Conservation (phyloP, 2,113 vertebrate species). For the Pachyramphus minor region DNA sequence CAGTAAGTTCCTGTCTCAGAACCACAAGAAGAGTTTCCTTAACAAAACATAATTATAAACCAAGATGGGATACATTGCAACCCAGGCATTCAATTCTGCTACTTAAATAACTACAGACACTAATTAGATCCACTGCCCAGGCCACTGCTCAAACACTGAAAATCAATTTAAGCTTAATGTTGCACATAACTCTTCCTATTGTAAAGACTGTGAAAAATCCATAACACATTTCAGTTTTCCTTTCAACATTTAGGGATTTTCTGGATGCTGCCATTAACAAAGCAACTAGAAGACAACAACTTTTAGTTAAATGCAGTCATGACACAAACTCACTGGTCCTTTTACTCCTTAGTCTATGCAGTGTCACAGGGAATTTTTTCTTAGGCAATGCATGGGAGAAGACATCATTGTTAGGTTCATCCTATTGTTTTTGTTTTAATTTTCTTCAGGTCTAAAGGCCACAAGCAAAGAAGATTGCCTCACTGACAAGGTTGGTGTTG, state of each 20-base stretch:
- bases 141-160: background rate
- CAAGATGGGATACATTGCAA: background rate
- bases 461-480: background rate
- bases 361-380: background rate
- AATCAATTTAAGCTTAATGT: constrained; percentile 46
- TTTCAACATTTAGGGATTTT: background rate
- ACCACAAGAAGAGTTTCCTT: background rate
- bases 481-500: background rate
- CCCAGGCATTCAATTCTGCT: background rate
- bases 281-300: background rate
- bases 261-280: background rate
- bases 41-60: background rate
- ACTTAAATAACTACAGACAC: constrained; percentile 5
- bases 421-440: background rate
- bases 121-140: background rate
- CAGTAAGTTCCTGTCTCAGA: background rate
- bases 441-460: background rate
- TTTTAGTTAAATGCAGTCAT: background rate
- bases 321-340: background rate
- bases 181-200: constrained; percentile 13
- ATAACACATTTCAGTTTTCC: background rate
- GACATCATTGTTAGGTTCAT: background rate
- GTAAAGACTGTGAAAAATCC: constrained; percentile 14
- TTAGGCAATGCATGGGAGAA: background rate
- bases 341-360: background rate